Evolutionary conservation across 2,113 vertebrate genomes (phyloP).

Genomic region (Prunella himalayana): DNA sequence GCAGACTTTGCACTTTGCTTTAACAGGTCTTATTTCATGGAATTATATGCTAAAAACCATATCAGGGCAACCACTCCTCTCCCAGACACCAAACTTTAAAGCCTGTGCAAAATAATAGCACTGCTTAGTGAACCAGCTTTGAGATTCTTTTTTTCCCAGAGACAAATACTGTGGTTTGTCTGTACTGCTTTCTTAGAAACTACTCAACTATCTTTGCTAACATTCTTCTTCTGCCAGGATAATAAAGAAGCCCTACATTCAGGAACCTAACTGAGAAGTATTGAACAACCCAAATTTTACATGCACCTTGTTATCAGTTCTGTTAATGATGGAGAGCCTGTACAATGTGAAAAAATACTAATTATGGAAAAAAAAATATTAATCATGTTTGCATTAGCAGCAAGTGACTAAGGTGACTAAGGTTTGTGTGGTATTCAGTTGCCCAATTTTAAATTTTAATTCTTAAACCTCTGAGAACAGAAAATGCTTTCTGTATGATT

Average conservation of each 20-base stretch:
- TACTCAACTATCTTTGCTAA: not conserved
- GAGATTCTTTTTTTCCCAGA: not conserved
- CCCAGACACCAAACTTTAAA: not conserved
- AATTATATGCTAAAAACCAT: not conserved
- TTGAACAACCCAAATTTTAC: not conserved
- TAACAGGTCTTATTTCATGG: not conserved
- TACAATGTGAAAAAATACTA: not conserved
- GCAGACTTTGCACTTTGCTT: not conserved
- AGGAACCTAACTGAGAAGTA: not conserved
- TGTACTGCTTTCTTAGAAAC: not conserved
- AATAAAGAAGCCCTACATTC: not conserved
- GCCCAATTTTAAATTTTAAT: not conserved
- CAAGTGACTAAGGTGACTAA: accelerated
- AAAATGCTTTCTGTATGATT: not conserved
- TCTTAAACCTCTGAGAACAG: not conserved
- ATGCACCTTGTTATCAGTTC: not conserved
- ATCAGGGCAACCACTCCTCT: not conserved
- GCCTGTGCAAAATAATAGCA: not conserved
- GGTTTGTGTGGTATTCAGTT: not conserved
- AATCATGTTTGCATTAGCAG: not conserved
- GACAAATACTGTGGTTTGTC: not conserved
- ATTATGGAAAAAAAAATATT: not conserved
- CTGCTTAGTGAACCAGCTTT: not conserved
- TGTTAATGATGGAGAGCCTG: not conserved
- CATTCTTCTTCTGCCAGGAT: not conserved